Conservation (phyloP, 2,888 invertebrate species). For the Nipponacmea schrenckii region DNA sequence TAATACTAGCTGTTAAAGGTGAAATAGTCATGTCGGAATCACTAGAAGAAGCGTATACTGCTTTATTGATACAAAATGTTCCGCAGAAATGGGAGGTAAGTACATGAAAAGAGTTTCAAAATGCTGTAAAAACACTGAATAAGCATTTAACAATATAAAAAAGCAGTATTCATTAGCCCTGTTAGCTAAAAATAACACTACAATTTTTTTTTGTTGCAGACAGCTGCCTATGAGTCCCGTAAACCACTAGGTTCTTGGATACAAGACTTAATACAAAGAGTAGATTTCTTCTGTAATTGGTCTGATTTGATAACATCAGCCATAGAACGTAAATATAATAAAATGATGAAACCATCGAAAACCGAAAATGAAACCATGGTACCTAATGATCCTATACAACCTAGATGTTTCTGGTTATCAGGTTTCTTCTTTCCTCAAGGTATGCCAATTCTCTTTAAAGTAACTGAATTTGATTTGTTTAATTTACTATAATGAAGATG, state of each 20-base stretch:
- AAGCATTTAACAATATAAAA: background rate
- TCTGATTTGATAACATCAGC: conserved; percentile 52
- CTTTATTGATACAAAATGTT: conserved; percentile 61
- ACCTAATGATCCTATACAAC: conserved; percentile 37
- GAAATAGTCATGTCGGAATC: conserved; percentile 66
- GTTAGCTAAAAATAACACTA: background rate
- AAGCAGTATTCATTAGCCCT: background rate
- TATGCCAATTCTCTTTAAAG: conserved; percentile 23
- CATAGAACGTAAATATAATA: conserved; percentile 52
- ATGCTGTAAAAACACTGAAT: no score
- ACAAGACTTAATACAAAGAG: conserved; percentile 57
- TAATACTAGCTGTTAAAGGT: conserved; percentile 62
- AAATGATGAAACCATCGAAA: conserved; percentile 29
- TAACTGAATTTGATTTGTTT: no score
- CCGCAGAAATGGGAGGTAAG: conserved; percentile 64
- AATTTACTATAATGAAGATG: no score
- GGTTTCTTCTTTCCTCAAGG: conserved; percentile 68
- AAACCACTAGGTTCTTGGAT: conserved; percentile 65
- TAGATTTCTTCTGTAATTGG: conserved; percentile 65
- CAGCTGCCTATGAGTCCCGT: conserved; percentile 63
- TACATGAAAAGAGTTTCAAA: background rate
- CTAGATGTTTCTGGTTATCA: conserved; percentile 64
- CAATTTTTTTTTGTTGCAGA: conserved; percentile 40
- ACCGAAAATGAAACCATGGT: conserved; percentile 32
- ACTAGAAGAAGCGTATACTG: conserved; percentile 64